These are phyloP conservation scores for Artibeus jamaicensis DNA, from an alignment of 2,797 vertebrate genomes.

Conservation along the genomic window DNA sequence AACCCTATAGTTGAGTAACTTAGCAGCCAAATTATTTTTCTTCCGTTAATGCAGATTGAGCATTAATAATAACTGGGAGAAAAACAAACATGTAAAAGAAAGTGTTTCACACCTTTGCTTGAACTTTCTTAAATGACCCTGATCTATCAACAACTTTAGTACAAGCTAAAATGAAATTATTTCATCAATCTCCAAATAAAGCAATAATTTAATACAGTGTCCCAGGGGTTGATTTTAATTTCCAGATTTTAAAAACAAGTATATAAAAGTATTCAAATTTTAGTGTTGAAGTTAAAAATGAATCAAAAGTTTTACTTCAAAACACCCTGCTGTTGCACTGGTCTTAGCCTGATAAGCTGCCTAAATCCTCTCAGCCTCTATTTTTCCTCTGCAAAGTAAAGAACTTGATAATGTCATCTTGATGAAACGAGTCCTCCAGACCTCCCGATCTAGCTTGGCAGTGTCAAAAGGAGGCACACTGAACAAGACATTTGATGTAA, in stretches of 20 bases:
- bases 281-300: neutral
- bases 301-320: neutral
- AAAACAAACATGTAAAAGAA: constrained; percentile 77
- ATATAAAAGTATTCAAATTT: neutral
- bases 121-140: constrained; percentile 9
- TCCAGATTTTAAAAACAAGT: neutral
- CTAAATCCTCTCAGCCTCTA: neutral
- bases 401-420: neutral
- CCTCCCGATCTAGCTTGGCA: neutral
- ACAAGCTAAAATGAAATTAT: constrained; percentile 1
- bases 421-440: neutral
- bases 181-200: neutral
- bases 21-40: constrained; percentile 90
- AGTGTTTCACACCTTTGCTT: constrained; percentile 26
- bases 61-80: constrained; percentile 84
- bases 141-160: neutral
- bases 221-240: neutral
- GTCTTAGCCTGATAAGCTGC: neutral
- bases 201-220: neutral
- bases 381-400: neutral
- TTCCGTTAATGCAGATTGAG: constrained; percentile 86
- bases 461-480: neutral
- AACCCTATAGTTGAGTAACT: constrained; percentile 86
- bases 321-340: neutral
- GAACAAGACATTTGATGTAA: neutral